Evolutionary conservation across 2,797 vertebrate genomes (phyloP).

Genomic region (Aphelocoma californica): DNA sequence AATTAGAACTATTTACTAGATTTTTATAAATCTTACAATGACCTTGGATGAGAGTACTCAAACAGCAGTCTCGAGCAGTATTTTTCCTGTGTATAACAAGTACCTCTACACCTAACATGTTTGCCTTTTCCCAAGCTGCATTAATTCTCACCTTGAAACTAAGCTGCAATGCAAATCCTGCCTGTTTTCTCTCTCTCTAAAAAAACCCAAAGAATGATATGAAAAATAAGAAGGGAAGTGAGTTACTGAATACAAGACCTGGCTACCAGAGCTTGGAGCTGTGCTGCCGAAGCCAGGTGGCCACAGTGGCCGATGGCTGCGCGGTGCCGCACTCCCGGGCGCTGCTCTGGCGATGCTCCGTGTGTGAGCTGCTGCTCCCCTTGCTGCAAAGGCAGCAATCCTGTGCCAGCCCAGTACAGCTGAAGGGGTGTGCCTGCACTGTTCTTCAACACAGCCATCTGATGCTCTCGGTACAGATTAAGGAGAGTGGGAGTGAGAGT

Average conservation of each 20-base stretch:
- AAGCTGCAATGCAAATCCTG: not conserved
- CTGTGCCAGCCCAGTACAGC: not conserved
- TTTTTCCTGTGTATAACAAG: not conserved
- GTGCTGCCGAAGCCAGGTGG: not conserved
- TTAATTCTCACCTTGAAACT: conserved; percentile 4
- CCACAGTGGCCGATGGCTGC: not conserved
- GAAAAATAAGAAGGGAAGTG: not conserved
- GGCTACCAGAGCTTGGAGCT: not conserved
- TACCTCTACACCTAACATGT: not conserved
- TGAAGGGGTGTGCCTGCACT: not conserved
- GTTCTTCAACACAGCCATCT: not conserved
- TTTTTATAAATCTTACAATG: not conserved
- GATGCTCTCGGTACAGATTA: not conserved
- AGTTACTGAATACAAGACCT: not conserved
- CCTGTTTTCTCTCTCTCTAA: not conserved
- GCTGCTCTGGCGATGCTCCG: not conserved
- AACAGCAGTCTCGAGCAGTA: not conserved
- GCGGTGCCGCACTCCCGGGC: fast-evolving
- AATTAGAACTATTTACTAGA: not conserved
- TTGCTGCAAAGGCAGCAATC: not conserved
- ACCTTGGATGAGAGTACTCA: not conserved
- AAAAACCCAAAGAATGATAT: not conserved
- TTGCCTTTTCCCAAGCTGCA: not conserved
- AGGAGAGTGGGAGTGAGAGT: conserved; percentile 14
- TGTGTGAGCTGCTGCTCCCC: not conserved